Evolutionary conservation across 2,797 vertebrate species (phyloP), one percentile per base, ranked within the genome.

Genomic region (Serranus cabrilla): DNA sequence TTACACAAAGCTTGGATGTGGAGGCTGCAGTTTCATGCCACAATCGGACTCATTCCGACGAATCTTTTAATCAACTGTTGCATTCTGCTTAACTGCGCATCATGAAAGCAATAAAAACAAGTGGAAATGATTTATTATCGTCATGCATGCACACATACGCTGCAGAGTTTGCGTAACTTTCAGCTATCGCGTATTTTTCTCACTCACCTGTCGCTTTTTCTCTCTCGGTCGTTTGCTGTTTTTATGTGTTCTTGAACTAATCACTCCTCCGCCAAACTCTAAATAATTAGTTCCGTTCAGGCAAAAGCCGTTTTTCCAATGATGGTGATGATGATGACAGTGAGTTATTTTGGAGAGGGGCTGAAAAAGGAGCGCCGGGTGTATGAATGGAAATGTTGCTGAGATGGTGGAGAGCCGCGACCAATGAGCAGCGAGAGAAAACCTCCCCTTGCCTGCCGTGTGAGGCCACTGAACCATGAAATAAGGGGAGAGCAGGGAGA

Each of bases 381-480:
- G 93, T 80, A 86, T 95, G 94, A 93, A 94, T 95, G 94, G 91
- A 90, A 92, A 91, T 81, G 92, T 59, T 85, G 61, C 78, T 81
- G 85, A 79, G 89, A 92, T 71, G 88, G 17, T 40, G 81, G 81
- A 83, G 61, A 77, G 79, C 66, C 61, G 82, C 89, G 93, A 90
- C 95, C 95, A 95, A 96, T 96, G 90, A 94, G 93, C 77, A 83
- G 82, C 81, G 68, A 95, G 93, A 88, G 89, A 93, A 92, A 92
- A 79, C 90, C 93, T 92, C 92, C 92, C 91, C 90, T 88, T 51
- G 83, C 86, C 87, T 89, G 90, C 89, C 46, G 85, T 85, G 88
- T 65, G 81, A 89, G 90, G 91, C 92, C 92, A 93, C 82, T 94
- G 91, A 94, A 93, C 93, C 95, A 81, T 95, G 95, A 96, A 96